These are phyloP conservation scores for Pelecanus crispus DNA, from an alignment of 2,113 vertebrate species.

Conservation along the genomic window DNA sequence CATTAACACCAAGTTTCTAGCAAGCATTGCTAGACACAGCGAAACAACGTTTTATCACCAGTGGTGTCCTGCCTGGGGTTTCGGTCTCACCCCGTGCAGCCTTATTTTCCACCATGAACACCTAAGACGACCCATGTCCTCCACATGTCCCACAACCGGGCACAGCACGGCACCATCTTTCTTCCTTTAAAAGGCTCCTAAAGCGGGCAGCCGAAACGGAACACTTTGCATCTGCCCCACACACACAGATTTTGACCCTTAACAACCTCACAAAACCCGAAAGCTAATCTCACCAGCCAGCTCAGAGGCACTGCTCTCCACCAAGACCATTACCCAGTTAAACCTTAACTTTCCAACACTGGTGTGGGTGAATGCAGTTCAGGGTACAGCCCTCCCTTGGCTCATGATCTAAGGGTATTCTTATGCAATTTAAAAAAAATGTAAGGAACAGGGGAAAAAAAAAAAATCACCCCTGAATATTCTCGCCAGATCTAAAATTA, in stretches of 20 bases:
- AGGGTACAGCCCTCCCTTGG: not conserved
- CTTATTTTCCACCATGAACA: not conserved
- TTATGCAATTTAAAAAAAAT: not conserved
- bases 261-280: not conserved
- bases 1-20: not conserved
- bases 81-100: fast-evolving
- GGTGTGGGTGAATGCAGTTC: not conserved
- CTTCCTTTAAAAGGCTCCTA: not conserved
- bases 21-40: not conserved
- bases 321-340: not conserved
- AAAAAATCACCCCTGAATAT: not conserved
- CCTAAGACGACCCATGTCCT: not conserved
- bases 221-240: fast-evolving
- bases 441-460: not conserved
- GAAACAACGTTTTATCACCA: fast-evolving
- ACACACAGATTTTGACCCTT: not conserved
- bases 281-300: not conserved
- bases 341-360: not conserved
- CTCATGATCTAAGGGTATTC: not conserved
- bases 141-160: fast-evolving
- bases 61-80: not conserved
- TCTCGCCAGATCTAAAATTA: not conserved
- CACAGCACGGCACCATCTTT: fast-evolving
- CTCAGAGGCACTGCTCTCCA: not conserved
- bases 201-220: fast-evolving